These are phyloP conservation scores for Drosophila hydei DNA, from an alignment of 1,140 invertebrate species.

Conservation along the genomic window DNA sequence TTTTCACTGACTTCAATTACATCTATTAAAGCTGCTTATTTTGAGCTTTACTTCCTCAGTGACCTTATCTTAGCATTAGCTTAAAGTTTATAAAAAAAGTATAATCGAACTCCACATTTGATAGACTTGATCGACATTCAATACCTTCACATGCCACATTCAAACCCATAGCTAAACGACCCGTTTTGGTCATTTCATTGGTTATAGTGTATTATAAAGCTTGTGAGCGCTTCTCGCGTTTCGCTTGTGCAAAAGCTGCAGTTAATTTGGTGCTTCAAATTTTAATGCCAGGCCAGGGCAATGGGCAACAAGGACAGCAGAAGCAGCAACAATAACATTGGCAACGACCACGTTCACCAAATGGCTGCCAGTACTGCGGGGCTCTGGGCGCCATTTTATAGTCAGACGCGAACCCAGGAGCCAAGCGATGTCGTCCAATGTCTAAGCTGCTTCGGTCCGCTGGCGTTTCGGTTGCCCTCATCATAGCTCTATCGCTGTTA, in stretches of 20 bases:
- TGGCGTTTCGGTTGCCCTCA: not conserved
- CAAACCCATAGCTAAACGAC: slow-evolving; percentile 10
- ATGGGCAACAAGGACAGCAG: slow-evolving; percentile 39
- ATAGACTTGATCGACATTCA: too few species aligned
- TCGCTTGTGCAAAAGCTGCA: slow-evolving; percentile 71
- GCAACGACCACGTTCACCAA: slow-evolving; percentile 61
- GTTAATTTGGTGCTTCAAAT: slow-evolving; percentile 81
- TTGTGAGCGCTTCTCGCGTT: slow-evolving; percentile 55
- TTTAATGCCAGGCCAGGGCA: slow-evolving; percentile 64
- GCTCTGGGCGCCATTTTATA: slow-evolving; percentile 71
- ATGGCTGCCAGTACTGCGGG: slow-evolving; percentile 55
- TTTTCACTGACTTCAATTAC: too few species aligned
- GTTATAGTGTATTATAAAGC: slow-evolving; percentile 65
- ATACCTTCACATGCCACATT: too few species aligned
- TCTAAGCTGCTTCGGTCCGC: slow-evolving; percentile 32
- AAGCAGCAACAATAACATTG: slow-evolving; percentile 52
- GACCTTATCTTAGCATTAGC: too few species aligned
- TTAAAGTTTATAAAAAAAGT: too few species aligned
- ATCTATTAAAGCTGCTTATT: too few species aligned
- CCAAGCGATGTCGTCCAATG: slow-evolving; percentile 48
- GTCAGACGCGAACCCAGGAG: slow-evolving; percentile 51
- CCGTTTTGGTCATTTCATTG: slow-evolving; percentile 16
- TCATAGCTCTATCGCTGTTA: slow-evolving; percentile 5
- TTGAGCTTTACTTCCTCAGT: too few species aligned
- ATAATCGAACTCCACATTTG: too few species aligned